Percentiles rank a stretch among this genome's conserved stretches.
Evolutionary conservation across 2,888 invertebrate species (phyloP).

Genomic region (Stenoptilia bipunctidactyla): DNA sequence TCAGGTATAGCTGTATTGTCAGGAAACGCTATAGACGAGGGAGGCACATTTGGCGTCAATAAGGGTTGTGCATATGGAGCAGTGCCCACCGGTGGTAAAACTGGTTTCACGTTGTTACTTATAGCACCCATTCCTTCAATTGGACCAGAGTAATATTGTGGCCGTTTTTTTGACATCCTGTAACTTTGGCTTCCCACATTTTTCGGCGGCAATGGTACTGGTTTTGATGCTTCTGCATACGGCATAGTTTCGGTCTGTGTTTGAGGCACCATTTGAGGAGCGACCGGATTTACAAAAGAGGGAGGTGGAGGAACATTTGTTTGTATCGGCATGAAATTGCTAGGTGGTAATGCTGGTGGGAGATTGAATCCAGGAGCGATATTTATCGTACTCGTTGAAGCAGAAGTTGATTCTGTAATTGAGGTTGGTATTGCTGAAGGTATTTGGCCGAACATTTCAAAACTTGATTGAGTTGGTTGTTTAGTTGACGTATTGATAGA

Average conservation of each 20-base stretch:
- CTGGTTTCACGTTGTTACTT: conserved; percentile 47
- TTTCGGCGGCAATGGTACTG: conserved; percentile 47
- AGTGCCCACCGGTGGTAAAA: conserved; percentile 28
- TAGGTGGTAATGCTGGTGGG: conserved; percentile 1
- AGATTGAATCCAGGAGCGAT: background rate
- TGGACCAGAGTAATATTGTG: conserved; percentile 62
- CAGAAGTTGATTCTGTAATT: too few species aligned
- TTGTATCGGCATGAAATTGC: conserved; percentile 1
- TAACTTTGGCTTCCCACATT: conserved; percentile 33
- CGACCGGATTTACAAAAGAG: too few species aligned
- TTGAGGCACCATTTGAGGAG: too few species aligned
- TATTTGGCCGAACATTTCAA: too few species aligned
- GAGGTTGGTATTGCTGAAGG: too few species aligned
- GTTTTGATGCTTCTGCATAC: conserved; percentile 27
- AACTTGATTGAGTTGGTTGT: too few species aligned
- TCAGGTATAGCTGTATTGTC: conserved; percentile 9
- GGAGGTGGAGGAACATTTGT: too few species aligned
- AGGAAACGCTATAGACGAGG: background rate
- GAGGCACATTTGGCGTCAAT: conserved; percentile 33
- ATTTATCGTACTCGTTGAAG: too few species aligned
- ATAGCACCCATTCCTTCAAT: conserved; percentile 53
- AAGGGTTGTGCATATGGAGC: conserved; percentile 34
- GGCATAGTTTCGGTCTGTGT: too few species aligned
- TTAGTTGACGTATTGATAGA: too few species aligned
- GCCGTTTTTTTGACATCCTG: conserved; percentile 52